Conservation (phyloP, 2,888 invertebrate species). For the Andrena camellia region DNA sequence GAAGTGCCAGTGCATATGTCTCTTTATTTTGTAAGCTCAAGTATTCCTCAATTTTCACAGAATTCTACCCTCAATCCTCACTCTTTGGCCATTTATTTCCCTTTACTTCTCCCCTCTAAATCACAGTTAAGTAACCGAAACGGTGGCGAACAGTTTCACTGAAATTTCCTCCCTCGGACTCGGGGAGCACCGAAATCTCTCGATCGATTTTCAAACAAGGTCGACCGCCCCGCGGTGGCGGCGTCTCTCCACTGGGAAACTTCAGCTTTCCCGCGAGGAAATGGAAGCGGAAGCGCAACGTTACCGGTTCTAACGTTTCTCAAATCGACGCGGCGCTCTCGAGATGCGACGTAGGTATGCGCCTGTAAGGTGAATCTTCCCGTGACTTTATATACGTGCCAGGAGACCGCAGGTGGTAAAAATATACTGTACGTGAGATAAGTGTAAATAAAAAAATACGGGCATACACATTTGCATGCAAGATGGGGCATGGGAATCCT, state of each 20-base stretch:
- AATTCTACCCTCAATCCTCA: too few relatives aligned
- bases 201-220: constrained; percentile 3
- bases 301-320: constrained; percentile 24
- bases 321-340: neutral
- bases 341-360: constrained; percentile 18
- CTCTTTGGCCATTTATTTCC: neutral
- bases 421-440: constrained; percentile 64
- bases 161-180: neutral
- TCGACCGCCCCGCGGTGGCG: neutral
- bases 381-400: constrained; percentile 49
- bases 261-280: constrained; percentile 26
- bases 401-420: constrained; percentile 35
- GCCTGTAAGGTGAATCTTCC: constrained; percentile 40
- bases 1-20: too few relatives aligned
- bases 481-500: constrained; percentile 50
- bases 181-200: neutral
- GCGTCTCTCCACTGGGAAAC: constrained; percentile 27
- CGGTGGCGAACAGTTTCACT: neutral
- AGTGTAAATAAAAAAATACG: constrained; percentile 58
- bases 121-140: neutral
- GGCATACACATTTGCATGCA: constrained; percentile 56
- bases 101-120: neutral
- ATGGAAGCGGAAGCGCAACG: constrained; percentile 9
- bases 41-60: too few relatives aligned
- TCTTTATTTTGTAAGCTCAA: too few relatives aligned